Evolutionary conservation across 2,888 invertebrate genomes (phyloP).

Genomic region (Ephialtes manifestator): DNA sequence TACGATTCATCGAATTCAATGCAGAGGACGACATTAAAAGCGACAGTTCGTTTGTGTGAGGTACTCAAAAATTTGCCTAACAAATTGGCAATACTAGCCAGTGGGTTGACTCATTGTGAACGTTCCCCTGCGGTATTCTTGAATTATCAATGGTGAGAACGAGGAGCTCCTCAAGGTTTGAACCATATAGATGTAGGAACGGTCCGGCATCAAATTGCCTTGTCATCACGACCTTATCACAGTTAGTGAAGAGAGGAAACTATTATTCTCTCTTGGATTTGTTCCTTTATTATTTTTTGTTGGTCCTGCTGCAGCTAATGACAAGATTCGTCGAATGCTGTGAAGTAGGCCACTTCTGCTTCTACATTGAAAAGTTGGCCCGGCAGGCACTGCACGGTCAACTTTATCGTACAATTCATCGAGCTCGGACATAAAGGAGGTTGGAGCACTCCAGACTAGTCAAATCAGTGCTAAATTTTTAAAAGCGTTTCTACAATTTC

Average conservation of each 20-base stretch:
- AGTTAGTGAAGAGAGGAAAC: constrained; percentile 24
- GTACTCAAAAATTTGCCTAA: constrained; percentile 73
- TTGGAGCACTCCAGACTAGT: no score
- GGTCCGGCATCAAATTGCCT: not conserved
- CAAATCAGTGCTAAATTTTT: no score
- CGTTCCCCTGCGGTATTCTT: constrained; percentile 1
- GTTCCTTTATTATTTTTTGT: constrained; percentile 65
- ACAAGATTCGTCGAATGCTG: not conserved
- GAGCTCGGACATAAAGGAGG: not conserved
- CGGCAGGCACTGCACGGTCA: not conserved
- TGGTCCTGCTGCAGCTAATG: constrained; percentile 44
- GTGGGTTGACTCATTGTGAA: constrained; percentile 77
- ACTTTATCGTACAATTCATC: not conserved
- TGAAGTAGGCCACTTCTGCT: not conserved
- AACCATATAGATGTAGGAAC: not conserved
- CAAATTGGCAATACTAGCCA: constrained; percentile 78
- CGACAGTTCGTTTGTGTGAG: constrained; percentile 59
- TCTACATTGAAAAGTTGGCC: not conserved
- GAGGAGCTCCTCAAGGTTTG: not conserved
- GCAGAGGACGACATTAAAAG: constrained; percentile 10
- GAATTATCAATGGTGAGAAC: constrained; percentile 7
- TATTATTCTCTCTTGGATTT: constrained; percentile 48
- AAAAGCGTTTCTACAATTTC: no score
- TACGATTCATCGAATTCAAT: not conserved
- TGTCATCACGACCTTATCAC: constrained; percentile 9